Percentiles rank a stretch among this genome's conserved stretches.
phyloP scores from a whole-genome alignment of 2,888 invertebrate genomes.

The Apomyelois bistriatella region DNA sequence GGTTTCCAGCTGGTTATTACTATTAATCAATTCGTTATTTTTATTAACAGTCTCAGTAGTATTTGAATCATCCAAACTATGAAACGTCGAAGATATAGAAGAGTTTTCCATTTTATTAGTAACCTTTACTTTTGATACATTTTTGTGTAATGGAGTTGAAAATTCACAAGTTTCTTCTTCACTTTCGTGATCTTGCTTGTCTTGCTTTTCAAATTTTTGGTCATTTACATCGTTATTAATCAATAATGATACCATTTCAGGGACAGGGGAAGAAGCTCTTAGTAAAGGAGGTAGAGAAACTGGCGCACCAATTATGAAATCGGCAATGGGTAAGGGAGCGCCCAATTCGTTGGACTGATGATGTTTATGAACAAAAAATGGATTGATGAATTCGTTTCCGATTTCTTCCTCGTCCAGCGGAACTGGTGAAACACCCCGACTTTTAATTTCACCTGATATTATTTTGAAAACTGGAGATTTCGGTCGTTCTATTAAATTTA shows the following conservation, averaged over 20 bases:
- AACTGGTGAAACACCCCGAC: constrained; percentile 40
- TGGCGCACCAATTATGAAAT: constrained; percentile 76
- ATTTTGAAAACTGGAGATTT: constrained; percentile 70
- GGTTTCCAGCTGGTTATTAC: constrained; percentile 34
- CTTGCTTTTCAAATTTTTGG: constrained; percentile 17
- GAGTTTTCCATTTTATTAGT: constrained; percentile 26
- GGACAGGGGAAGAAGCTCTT: constrained; percentile 52
- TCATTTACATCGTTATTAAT: constrained; percentile 26
- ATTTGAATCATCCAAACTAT: constrained; percentile 56
- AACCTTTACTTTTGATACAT: constrained; percentile 19
- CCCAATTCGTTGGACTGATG: constrained; percentile 28
- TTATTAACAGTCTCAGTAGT: constrained; percentile 39
- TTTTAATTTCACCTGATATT: constrained; percentile 46
- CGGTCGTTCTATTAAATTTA: constrained; percentile 49
- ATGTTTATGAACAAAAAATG: constrained; percentile 55
- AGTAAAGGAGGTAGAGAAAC: constrained; percentile 66
- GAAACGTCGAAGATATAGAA: constrained; percentile 42
- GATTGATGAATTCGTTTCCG: constrained; percentile 59
- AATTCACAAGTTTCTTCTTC: constrained; percentile 28
- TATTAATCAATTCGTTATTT: constrained; percentile 37
- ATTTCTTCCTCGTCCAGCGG: constrained; percentile 38
- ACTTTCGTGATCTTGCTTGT: constrained; percentile 5
- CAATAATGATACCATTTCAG: constrained; percentile 48
- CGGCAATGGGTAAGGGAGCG: constrained; percentile 45
- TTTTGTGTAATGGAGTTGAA: constrained; percentile 35